Percentiles rank a stretch among this genome's conserved stretches.
Conservation (phyloP, 2,888 invertebrate genomes). For the Brachylomia viminalis region DNA sequence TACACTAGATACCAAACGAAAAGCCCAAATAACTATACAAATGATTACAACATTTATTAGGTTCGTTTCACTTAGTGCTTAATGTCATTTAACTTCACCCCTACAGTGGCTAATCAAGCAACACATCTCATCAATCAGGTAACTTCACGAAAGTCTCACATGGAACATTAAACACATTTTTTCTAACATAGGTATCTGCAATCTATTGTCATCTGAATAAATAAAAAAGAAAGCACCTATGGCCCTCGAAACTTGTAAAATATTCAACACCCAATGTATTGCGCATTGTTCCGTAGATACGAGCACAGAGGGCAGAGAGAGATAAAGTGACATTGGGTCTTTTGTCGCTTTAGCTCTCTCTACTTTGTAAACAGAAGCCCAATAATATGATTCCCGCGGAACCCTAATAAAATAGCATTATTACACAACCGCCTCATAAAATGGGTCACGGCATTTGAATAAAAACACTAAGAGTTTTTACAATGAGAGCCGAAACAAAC, state of each 20-base stretch:
- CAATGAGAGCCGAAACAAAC: conserved; percentile 37
- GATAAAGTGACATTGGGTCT: conserved; percentile 27
- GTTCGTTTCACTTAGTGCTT: background rate
- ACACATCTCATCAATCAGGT: background rate
- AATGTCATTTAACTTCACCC: background rate
- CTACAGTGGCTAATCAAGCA: background rate
- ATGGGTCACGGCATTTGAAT: conserved; percentile 58
- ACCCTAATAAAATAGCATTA: conserved; percentile 61
- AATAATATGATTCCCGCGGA: conserved; percentile 36
- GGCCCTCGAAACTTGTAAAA: conserved; percentile 25
- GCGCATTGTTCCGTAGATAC: conserved; percentile 10
- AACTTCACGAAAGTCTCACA: background rate
- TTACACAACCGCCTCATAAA: conserved; percentile 49
- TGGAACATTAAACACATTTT: background rate
- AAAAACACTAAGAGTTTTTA: conserved; percentile 45
- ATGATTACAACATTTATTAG: too few species aligned
- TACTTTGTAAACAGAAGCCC: conserved; percentile 16
- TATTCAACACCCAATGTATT: conserved; percentile 34
- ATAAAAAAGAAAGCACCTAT: conserved; percentile 13
- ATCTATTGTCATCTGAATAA: conserved; percentile 30
- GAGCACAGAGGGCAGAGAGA: conserved; percentile 11
- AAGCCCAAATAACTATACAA: too few species aligned
- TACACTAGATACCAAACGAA: too few species aligned
- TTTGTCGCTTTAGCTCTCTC: too few species aligned
- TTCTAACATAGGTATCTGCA: background rate